Conservation (phyloP, 2,888 invertebrate genomes). For the Synergus itoensis region DNA sequence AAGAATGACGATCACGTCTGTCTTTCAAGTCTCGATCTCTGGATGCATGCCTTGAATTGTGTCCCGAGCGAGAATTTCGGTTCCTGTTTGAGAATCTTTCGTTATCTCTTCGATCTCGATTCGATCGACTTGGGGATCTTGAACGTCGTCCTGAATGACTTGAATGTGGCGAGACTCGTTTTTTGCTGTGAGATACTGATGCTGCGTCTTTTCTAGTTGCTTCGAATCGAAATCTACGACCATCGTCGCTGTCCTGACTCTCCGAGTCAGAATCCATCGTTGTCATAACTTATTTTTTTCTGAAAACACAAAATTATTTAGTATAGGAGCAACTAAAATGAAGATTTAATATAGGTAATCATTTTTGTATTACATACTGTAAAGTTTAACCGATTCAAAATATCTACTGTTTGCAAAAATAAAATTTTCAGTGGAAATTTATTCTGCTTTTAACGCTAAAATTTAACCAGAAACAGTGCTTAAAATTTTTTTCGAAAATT, state of each 20-base stretch:
- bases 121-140: constrained; percentile 52
- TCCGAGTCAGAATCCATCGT: constrained; percentile 74
- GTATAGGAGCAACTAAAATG: not conserved
- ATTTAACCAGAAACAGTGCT: not conserved
- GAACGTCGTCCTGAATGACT: constrained; percentile 31
- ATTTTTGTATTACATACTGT: not conserved
- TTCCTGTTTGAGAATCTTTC: not conserved
- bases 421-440: not conserved
- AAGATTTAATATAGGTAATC: not conserved
- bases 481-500: not conserved
- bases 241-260: constrained; percentile 75
- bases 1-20: constrained; percentile 59
- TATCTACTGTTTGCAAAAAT: not conserved
- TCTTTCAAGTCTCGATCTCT: constrained; percentile 56
- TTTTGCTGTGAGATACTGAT: constrained; percentile 41
- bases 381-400: not conserved
- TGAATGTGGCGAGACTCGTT: constrained; percentile 45
- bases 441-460: not conserved
- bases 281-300: constrained; percentile 63
- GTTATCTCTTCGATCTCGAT: constrained; percentile 43
- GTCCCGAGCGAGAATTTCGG: constrained; percentile 52
- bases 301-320: constrained; percentile 59
- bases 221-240: constrained; percentile 73
- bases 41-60: constrained; percentile 51
- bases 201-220: constrained; percentile 62